Evolutionary conservation across 2,888 invertebrate genomes (phyloP), one percentile per base, ranked within the genome.

Genomic region (Palloptera scutellata): DNA sequence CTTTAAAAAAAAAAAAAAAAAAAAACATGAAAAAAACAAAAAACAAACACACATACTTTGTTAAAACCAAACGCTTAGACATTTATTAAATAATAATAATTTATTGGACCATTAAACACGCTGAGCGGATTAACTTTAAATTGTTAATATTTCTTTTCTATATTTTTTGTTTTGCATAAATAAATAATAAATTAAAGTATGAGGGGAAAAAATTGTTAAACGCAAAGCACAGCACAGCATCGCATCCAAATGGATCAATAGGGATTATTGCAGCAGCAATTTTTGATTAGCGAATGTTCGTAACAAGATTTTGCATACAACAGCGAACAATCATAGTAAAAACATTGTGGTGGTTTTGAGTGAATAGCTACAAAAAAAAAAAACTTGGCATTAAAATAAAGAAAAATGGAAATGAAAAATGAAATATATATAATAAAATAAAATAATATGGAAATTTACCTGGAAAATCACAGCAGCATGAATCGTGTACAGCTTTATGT

Each of bases 221-320:
- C 30, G 6, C 2, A 30, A 30, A 30, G 30, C 30, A 30, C 30
- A 30, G 30, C 2, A 6, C 30, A 30, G 6, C 30, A 30, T 30
- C 30, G 30, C 30, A 30, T 30, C 30, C 2, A 2, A 30, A 30
- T 6, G 30, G 30, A 30, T 75, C 66, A 78, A 67, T 79, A 83
- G 12, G 89, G 85, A 77, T 88, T 88, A 54, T 88, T 87, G 77
- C 93, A 93, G 80, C 93, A 93, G 80, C 93, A 93, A 70, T 88
- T 88, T 12, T 90, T 89, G 74, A 93, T 92, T 61, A 93, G 85
- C 72, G 88, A 84, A 80, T 91, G 90, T 77, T 93, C 93, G 66
- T 88, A 85, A 78, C 93, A 93, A 17, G 89, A 88, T 83, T 92
- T 93, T 52, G 93, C 90, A 80, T 92, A 90, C 3, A 93, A 86